Conservation (phyloP, 1,140 invertebrate species). For the Lasaia peninsularis region DNA sequence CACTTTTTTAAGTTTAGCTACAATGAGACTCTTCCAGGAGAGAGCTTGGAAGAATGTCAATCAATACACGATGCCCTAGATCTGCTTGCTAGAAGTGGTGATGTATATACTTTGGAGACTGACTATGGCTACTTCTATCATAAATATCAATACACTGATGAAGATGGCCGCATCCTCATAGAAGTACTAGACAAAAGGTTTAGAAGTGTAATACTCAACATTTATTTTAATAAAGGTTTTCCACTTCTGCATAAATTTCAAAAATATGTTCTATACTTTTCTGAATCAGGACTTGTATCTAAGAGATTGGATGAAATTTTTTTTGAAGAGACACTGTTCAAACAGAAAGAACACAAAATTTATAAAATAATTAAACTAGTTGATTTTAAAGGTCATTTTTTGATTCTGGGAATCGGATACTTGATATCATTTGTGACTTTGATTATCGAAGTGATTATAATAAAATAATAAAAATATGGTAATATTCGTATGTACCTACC, state of each 20-base stretch:
- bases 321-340: conserved; percentile 12
- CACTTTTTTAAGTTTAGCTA: not conserved
- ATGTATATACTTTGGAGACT: conserved; percentile 8
- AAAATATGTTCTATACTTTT: conserved; percentile 18
- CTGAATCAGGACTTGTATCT: conserved; percentile 22
- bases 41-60: not conserved
- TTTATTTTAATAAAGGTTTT: conserved; percentile 23
- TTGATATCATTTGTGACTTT: conserved; percentile 22
- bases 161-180: not conserved
- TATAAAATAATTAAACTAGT: conserved; percentile 22
- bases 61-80: conserved; percentile 2
- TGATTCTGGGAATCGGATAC: conserved; percentile 22
- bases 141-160: conserved; percentile 2
- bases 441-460: conserved; percentile 23
- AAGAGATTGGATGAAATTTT: conserved; percentile 9
- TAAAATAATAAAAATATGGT: too few relatives aligned
- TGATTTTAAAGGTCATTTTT: conserved; percentile 26
- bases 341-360: not conserved
- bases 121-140: not conserved
- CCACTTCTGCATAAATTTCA: conserved; percentile 16
- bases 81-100: not conserved
- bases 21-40: not conserved
- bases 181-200: not conserved
- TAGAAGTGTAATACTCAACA: not conserved
- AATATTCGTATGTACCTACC: too few relatives aligned